These are phyloP conservation scores for Myathropa florea DNA, from an alignment of 2,888 invertebrate genomes.

Conservation along the genomic window DNA sequence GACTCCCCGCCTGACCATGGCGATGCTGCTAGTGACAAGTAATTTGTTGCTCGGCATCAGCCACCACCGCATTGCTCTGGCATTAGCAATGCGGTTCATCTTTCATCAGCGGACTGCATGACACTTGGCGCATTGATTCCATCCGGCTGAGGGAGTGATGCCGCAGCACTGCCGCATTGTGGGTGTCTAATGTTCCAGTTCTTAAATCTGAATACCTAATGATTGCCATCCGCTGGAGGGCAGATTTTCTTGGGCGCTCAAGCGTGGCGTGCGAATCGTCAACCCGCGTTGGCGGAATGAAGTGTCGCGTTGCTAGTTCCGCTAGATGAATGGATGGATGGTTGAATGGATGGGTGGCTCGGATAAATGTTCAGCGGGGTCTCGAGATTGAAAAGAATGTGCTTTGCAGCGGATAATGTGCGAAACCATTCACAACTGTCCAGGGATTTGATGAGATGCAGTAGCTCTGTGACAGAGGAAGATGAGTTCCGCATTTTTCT, in stretches of 20 bases:
- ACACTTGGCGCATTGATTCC: not conserved
- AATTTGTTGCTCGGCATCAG: not conserved
- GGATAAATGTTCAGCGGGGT: not conserved
- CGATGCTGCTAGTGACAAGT: not conserved
- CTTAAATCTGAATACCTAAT: not conserved
- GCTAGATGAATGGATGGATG: not conserved
- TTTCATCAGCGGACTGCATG: not conserved
- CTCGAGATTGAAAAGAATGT: not conserved
- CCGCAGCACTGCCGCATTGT: not conserved
- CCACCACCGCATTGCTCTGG: not conserved
- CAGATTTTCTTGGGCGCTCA: slow-evolving; percentile 5
- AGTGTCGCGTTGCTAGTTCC: slow-evolving; percentile 8
- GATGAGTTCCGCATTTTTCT: not conserved
- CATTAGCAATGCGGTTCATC: not conserved
- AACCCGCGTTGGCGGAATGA: not conserved
- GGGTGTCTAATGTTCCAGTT: slow-evolving; percentile 16
- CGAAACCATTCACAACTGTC: not conserved
- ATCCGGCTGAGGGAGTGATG: not conserved
- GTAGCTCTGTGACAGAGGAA: not conserved
- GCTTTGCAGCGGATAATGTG: not conserved
- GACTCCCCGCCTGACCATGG: not conserved
- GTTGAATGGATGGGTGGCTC: not conserved
- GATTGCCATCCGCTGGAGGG: not conserved
- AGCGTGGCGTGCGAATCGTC: not conserved
- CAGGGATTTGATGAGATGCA: not conserved